Base-by-base conservation (phyloP, 1,140 invertebrate genomes). In the Whitmania pigra region DNA sequence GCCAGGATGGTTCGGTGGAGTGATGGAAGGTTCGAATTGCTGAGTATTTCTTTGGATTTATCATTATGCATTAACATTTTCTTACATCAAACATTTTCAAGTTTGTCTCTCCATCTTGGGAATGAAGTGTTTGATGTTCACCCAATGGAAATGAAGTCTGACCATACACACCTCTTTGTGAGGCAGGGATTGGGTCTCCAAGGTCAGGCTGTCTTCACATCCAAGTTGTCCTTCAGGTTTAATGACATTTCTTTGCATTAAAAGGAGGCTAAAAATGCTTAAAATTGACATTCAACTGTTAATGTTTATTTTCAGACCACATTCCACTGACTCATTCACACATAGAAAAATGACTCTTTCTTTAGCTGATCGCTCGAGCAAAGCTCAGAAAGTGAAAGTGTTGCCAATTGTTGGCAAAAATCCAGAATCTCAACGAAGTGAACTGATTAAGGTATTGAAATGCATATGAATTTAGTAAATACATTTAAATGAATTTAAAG, bases 321-420 rank as follows among this genome's bases (percentile, higher is more conserved):
- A 97, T 80, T 98, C 94, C 0, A 98, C 95, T 0, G 95, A 98
- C 78, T 96, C 93, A 2, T 95, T 97, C 82, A 98, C 95, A 2
- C 95, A 99, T 84, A 87, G 94, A 73, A 98, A 99, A 86, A 96
- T 99, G 89, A 98, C 95, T 0, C 86, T 97, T 81, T 97, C 93
- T 0, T 84, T 98, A 66, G 96, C 95, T 6, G 96, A 99, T 80
- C 86, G 95, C 25, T 95, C 92, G n/a, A 91, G 90, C 71, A 98
- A 98, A 81, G 90, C 92, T 17, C 89, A 90, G 22, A 94, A 95
- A 72, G 96, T 99, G 77, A 95, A 97, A 84, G 92, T 99, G 40
- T 82, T 98, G 67, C 94, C 93, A 0, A 91, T 91, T 82, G 92
- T 95, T 71, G 94, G 93, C 20, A 87, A 88, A 75, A 93, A 98